Evolutionary conservation across 2,113 vertebrate species (phyloP).

Genomic region (Anser cygnoides): DNA sequence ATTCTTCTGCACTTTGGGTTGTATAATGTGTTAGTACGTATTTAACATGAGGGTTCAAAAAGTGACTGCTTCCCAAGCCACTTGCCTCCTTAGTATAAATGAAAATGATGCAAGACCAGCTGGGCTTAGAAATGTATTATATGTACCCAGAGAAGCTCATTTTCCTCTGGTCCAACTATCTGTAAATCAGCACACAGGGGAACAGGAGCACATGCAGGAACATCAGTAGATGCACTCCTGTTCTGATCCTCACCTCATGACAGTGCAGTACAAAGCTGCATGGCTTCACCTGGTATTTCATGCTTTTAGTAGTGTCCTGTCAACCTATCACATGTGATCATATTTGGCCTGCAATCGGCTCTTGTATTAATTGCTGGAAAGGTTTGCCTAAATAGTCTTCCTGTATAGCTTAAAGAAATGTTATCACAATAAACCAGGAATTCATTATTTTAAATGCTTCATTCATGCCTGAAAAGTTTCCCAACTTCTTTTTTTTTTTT

Average conservation of each 20-base stretch:
- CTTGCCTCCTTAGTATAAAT: not conserved
- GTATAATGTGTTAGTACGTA: not conserved
- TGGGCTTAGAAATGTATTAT: not conserved
- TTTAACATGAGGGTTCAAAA: not conserved
- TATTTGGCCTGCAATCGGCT: not conserved
- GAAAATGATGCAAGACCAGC: accelerated
- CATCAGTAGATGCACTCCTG: not conserved
- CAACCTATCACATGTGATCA: not conserved
- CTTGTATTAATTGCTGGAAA: not conserved
- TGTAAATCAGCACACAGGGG: not conserved
- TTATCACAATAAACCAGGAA: not conserved
- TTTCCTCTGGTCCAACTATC: not conserved
- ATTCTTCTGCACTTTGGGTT: not conserved
- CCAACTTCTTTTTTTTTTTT: not conserved
- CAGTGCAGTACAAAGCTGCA: not conserved
- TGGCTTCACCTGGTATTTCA: not conserved
- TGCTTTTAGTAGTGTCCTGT: not conserved
- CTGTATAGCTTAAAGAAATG: not conserved
- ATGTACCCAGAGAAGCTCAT: not conserved
- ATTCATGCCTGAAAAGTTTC: not conserved
- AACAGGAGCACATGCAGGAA: not conserved
- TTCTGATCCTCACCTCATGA: not conserved
- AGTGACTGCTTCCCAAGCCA: not conserved
- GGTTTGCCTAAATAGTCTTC: not conserved
- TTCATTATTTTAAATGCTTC: not conserved